Base-by-base conservation (phyloP, 2,888 invertebrate genomes). In the Hyles lineata region DNA sequence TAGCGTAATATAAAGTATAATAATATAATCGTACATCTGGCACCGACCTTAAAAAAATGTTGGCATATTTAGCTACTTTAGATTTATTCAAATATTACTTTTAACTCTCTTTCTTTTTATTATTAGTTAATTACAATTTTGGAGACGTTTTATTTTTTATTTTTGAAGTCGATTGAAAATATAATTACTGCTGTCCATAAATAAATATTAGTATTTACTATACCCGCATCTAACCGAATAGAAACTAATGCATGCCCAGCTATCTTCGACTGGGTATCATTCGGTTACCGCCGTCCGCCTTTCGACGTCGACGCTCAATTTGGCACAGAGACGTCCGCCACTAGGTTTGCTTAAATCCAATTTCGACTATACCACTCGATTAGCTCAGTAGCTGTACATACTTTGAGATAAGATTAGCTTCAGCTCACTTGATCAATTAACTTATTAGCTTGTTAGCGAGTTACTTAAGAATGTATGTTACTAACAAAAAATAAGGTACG, bases 321-420 rank as follows among this genome's bases (percentile, higher is more conserved):
- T 50, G 50, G 23, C 50, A 25, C 67, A 23, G 67, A 67, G 43
- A 50, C 50, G 50, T 50, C 11, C 50, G 67, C 23, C 5, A 23
- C 67, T 67, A 67, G 50, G 25, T 60, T 60, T 60, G 50, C 35
- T n/a, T 17, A 67, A 67, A 67, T 67, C 67, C 67, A 67, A 67
- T 67, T 67, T 67, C 50, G 21, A 7, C 23, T 17, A 17, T 50
- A 50, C 50, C 17, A 50, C 67, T 67, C 67, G 67, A 67, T 67
- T 72, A 72, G n/a, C n/a, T 32, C 29, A 21, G 32, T 52, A 55
- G 17, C 63, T 62, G 58, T 72, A 63, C 52, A 55, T 19, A 23
- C 71, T 60, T 23, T 23, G 23, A 23, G 63, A 25, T 43, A 67
- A 17, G 2, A 17, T 17, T 7, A 63, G 6, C 43, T 35, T 15